Base-by-base conservation (phyloP, 2,797 vertebrate genomes). In the Mus minutoides region DNA sequence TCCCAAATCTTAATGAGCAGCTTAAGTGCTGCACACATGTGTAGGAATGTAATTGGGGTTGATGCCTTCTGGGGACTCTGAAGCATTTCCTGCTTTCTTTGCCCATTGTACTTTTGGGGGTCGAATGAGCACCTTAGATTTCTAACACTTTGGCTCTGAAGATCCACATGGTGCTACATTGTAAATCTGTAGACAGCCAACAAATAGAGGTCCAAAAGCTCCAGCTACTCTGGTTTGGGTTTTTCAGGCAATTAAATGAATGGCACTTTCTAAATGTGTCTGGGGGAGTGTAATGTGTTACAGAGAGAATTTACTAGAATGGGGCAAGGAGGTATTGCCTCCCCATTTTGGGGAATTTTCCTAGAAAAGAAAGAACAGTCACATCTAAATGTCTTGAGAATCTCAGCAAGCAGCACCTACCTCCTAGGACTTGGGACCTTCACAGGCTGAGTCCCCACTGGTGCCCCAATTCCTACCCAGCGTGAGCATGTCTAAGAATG, bases 181-280 rank as follows among this genome's bases (percentile, higher is more conserved):
- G 98, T 98, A 98, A 99, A 98, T 98, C 98, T 98, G 96, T 92
- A 97, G 97, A 97, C 98, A 98, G 98, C 98, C 98, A 98, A 97
- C 98, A 98, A 98, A 97, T 95, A 94, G 90, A 79, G 93, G 71
- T 83, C 95, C 97, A 94, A 98, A 94, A 98, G 93, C 92, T 92
- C 91, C 97, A 98, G 97, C 82, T 92, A 96, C 97, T 96, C 95
- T 98, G 95, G 94, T 98, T 97, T 97, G 96, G 86, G 93, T 89
- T 98, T 98, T 98, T 97, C 78, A 97, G 97, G 98, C 98, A 98
- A 98, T 99, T 98, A 98, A 98, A 97, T 96, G 98, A 98, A 98
- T 98, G 98, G 97, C 96, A 96, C 95, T 97, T 98, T 93, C 76
- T 96, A 95, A 97, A 94, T 75, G 95, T 98, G 98, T 97, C 96